Evolutionary conservation across 1,140 invertebrate genomes (phyloP), one percentile per base, ranked within the genome.

Genomic region (Brachionus angularis): DNA sequence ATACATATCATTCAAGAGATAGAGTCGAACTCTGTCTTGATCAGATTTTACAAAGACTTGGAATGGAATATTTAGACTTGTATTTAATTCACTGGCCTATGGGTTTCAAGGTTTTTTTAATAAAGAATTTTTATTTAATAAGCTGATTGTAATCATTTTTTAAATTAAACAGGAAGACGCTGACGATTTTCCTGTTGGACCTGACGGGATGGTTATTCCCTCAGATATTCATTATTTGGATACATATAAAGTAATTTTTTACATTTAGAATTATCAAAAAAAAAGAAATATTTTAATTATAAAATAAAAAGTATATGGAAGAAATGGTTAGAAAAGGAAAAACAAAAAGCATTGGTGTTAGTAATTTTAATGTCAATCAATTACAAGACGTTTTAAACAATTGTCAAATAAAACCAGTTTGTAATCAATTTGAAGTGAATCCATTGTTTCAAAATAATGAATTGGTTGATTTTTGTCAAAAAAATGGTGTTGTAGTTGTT

Each of bases 391-490:
- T 81, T 16, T 46, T 79, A 49, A 78, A 81, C 46, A 75, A 73
- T 34, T 76, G 77, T 67, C 74, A 73, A 42, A 73, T 82, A 16
- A 71, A 73, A 39, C 82, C 82, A 18, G 78, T 80, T 49, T 77
- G 82, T n/a, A 81, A 83, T 74, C 82, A 83, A 75, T 80, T 80
- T 50, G 82, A 83, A 75, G 79, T 82, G 62, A 79, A 83, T 74
- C 81, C 82, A 7, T 82, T 76, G 73, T 79, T 81, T 55, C 78
- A 81, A 73, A 82, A 78, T 14, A 74, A 72, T 27, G 71, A 76
- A 25, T 64, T 82, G 3, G 58, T 75, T 34, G 39, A 76, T 5
- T 82, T 75, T 67, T 83, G 81, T 67, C 33, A 74, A 36, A 78
- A 81, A 14, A 75, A 79, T 36, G 75, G 75, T 31, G 79, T 81